Percentiles rank a stretch among this genome's conserved stretches.
These are phyloP conservation scores for Andrena cerasifolii DNA, from an alignment of 1,140 invertebrate species.

Conservation along the genomic window DNA sequence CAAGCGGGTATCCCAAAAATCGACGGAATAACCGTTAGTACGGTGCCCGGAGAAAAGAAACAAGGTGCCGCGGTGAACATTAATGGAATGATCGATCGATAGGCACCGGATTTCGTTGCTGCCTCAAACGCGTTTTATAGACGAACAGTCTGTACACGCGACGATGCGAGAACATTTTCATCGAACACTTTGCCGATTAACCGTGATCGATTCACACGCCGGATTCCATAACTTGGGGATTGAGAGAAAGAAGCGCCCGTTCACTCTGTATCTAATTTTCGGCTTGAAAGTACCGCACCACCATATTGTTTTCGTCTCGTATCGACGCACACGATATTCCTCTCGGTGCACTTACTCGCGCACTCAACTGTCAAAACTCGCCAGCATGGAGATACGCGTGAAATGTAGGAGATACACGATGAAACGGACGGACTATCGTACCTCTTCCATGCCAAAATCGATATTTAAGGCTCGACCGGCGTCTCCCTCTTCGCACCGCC, in stretches of 20 bases:
- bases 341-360: constrained; percentile 3
- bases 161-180: constrained; percentile 41
- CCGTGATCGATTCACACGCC: neutral
- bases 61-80: constrained; percentile 13
- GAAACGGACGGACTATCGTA: constrained; percentile 55
- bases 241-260: neutral
- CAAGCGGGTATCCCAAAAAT: neutral
- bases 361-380: constrained; percentile 43
- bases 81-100: constrained; percentile 41
- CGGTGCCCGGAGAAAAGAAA: constrained; percentile 8
- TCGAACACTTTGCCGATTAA: neutral
- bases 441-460: constrained; percentile 72
- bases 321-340: constrained; percentile 31
- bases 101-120: constrained; percentile 23
- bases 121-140: constrained; percentile 40
- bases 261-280: constrained; percentile 29
- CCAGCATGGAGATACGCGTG: constrained; percentile 24
- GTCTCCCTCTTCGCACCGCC: constrained; percentile 58
- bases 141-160: constrained; percentile 42
- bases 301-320: constrained; percentile 49
- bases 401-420: constrained; percentile 40
- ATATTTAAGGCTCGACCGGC: constrained; percentile 75
- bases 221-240: constrained; percentile 2
- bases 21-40: neutral
- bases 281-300: constrained; percentile 17